Evolutionary conservation across 2,888 invertebrate genomes (phyloP).

Genomic region (Lasioglossum lativentre): DNA sequence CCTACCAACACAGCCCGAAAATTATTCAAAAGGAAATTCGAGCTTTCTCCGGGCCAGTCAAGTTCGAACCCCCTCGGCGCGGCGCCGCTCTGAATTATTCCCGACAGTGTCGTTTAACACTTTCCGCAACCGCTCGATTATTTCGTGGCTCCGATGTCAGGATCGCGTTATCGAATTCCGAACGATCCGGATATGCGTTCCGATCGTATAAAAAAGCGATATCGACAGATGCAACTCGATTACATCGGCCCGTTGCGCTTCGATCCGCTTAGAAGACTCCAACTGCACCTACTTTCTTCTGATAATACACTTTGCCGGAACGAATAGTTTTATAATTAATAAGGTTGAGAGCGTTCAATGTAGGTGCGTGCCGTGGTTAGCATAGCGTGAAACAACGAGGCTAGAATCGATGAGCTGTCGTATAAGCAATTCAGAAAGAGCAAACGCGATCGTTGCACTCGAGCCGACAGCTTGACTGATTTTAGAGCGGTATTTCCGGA

Average conservation of each 20-base stretch:
- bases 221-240: neutral
- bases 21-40: constrained; percentile 14
- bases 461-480: neutral
- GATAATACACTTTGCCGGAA: neutral
- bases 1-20: constrained; percentile 5
- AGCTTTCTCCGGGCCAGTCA: constrained; percentile 8
- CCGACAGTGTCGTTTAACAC: neutral
- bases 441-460: neutral
- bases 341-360: neutral
- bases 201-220: neutral
- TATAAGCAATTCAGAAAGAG: neutral
- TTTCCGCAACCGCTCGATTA: neutral
- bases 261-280: neutral
- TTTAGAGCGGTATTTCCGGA: neutral
- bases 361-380: neutral
- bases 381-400: neutral
- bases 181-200: neutral
- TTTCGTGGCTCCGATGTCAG: neutral
- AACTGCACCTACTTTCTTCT: neutral
- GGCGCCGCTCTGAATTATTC: neutral
- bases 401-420: neutral
- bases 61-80: neutral
- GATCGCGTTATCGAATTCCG: neutral
- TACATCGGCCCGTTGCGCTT: neutral
- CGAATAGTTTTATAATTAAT: constrained; percentile 8